Base-by-base conservation (phyloP, 2,797 vertebrate genomes). In the Chlorospingus semifuscus region DNA sequence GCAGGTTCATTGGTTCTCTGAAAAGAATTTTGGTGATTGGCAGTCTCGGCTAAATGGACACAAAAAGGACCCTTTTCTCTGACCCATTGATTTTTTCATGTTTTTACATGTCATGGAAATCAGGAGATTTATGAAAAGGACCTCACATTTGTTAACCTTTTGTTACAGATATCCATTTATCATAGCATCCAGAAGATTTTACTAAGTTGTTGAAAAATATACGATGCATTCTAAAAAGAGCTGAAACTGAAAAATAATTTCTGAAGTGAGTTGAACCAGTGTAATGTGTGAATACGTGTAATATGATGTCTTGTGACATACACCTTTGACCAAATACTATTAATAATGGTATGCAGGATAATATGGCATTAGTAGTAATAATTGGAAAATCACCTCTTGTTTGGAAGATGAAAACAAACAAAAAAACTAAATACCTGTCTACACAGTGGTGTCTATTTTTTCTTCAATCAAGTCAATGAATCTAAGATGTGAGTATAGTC, bases 211-310 rank as follows among this genome's bases (percentile, higher is more conserved):
- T 74, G 2, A 71, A 85, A 91, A 87, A 66, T 39, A 65, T 36
- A 36, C 18, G 6, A 34, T 13, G 9, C 22, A 3, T 85, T 86
- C 30, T 46, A 41, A 37, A 93, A 84, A 17, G 15, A 76, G 5
- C 11, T 74, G 26, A 77, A 92, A 55, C 13, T 42, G 61, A 75
- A 89, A 81, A 77, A 52, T 59, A 71, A 44, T 74, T 93, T 85
- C 26, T 60, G 24, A 65, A 77, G n/a, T 64, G 3, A 64, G 9
- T 44, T 29, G 68, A 66, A 76, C 7, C 7, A 59, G 15, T 37
- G n/a, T 23, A 44, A 59, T 59, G 10, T 27, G 22, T 59, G 70
- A 75, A 37, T 76, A 52, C 0, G 0, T 37, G 22, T 74, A 39
- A 46, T 60, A 55, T 26, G 8, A 34, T 70, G 23, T 70, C 41